Evolutionary conservation across 2,797 vertebrate species (phyloP).

Genomic region (Arnoldichthys spilopterus): DNA sequence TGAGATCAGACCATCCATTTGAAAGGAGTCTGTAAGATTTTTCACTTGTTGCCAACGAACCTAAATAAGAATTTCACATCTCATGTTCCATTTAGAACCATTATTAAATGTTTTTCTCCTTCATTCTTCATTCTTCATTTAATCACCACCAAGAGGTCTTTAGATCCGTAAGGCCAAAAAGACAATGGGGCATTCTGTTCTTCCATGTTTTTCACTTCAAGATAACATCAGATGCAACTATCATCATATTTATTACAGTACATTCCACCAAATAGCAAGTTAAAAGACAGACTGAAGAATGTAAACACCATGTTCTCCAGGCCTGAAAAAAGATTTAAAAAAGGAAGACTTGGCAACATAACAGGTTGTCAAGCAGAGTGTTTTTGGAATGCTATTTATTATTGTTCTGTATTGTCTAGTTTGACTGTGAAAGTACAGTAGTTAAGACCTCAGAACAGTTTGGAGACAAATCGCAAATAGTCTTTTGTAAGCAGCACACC

Average conservation of each 20-base stretch:
- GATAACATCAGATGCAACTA: conserved; percentile 33
- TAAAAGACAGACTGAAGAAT: conserved; percentile 54
- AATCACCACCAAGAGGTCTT: not conserved
- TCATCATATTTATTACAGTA: conserved; percentile 48
- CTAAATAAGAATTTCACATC: not conserved
- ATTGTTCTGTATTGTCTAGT: conserved; percentile 53
- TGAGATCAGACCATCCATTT: not conserved
- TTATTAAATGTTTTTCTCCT: conserved; percentile 6
- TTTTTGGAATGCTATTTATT: conserved; percentile 55
- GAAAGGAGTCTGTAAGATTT: not conserved
- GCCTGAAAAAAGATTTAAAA: conserved; percentile 43
- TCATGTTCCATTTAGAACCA: not conserved
- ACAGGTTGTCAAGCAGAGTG: conserved; percentile 39
- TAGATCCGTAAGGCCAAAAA: conserved; percentile 9
- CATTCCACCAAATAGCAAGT: conserved; percentile 50
- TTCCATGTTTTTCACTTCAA: conserved; percentile 21
- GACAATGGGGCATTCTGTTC: conserved; percentile 2
- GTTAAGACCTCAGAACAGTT: conserved; percentile 59
- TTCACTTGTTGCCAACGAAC: not conserved
- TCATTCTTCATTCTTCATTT: conserved; percentile 25
- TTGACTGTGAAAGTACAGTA: conserved; percentile 56
- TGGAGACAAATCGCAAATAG: conserved; percentile 69
- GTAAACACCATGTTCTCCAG: conserved; percentile 59
- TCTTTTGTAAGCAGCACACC: conserved; percentile 69
- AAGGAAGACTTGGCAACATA: conserved; percentile 58